Percentiles rank a stretch among this genome's conserved stretches.
Evolutionary conservation across 2,888 invertebrate species (phyloP).

Genomic region (Isotomurus palustris): DNA sequence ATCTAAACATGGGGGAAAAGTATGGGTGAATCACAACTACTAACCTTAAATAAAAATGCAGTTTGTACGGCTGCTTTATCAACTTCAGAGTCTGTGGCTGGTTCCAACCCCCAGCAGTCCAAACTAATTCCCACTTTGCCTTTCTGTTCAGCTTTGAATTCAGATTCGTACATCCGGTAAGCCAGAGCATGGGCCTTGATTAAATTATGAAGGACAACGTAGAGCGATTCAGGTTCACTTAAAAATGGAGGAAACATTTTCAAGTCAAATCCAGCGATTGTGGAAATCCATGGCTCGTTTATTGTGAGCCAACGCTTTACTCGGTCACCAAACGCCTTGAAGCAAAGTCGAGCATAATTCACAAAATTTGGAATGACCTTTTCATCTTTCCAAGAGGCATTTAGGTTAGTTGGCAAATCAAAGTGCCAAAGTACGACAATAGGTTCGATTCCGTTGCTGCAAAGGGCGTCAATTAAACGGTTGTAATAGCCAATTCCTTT

Average conservation of each 20-base stretch:
- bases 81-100: constrained; percentile 14
- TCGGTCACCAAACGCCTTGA: constrained; percentile 53
- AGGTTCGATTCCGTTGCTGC: too few relatives aligned
- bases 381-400: constrained; percentile 51
- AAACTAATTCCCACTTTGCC: constrained; percentile 29
- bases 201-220: constrained; percentile 1
- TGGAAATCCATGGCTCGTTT: constrained; percentile 20
- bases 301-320: constrained; percentile 47
- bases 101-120: constrained; percentile 25
- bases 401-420: too few relatives aligned
- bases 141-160: constrained; percentile 39
- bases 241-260: background rate
- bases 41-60: constrained; percentile 27
- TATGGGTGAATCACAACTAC: too few relatives aligned
- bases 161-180: constrained; percentile 47
- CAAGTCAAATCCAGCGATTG: background rate
- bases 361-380: constrained; percentile 53
- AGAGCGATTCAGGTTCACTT: background rate
- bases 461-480: too few relatives aligned
- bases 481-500: too few relatives aligned
- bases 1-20: background rate
- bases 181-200: constrained; percentile 40
- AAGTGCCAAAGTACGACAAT: too few relatives aligned
- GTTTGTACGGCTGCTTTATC: constrained; percentile 14
- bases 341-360: constrained; percentile 54